phyloP scores from a whole-genome alignment of 2,888 invertebrate species.

The Microctonus hyperodae region DNA sequence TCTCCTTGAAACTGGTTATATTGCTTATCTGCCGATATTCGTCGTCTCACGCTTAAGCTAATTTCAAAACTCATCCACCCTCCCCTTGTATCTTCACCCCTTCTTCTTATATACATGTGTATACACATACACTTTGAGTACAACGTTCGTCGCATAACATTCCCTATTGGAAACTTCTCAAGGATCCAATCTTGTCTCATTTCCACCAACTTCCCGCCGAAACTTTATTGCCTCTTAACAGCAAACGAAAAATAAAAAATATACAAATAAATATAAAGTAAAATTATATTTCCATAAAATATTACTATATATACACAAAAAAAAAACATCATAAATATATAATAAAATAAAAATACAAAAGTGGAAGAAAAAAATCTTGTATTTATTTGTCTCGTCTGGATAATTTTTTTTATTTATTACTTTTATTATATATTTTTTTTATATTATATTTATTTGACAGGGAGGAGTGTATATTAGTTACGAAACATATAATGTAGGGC shows the following conservation, averaged over 20 bases:
- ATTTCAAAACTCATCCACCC: slow-evolving; percentile 41
- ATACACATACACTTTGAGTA: slow-evolving; percentile 12
- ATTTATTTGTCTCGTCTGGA: neutral
- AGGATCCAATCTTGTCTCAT: slow-evolving; percentile 51
- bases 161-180: slow-evolving; percentile 45
- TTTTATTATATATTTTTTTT: no score
- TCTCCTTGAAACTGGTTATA: slow-evolving; percentile 28
- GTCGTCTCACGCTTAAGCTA: slow-evolving; percentile 47
- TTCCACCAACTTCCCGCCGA: slow-evolving; percentile 36
- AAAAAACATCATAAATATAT: no score
- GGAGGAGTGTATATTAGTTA: neutral
- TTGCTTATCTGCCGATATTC: slow-evolving; percentile 47
- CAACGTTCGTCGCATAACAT: slow-evolving; percentile 4
- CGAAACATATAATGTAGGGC: neutral
- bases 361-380: no score
- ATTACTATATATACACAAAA: no score
- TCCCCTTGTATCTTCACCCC: slow-evolving; percentile 30
- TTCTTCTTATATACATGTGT: neutral
- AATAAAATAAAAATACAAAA: no score
- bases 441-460: neutral
- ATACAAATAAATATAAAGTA: no score
- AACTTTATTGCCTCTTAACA: slow-evolving; percentile 31
- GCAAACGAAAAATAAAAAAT: slow-evolving; percentile 38
- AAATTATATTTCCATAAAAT: no score
- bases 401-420: neutral